Evolutionary conservation across 2,888 invertebrate species (phyloP), one percentile per base, ranked within the genome.

Genomic region (Trissoscelio sp.): DNA sequence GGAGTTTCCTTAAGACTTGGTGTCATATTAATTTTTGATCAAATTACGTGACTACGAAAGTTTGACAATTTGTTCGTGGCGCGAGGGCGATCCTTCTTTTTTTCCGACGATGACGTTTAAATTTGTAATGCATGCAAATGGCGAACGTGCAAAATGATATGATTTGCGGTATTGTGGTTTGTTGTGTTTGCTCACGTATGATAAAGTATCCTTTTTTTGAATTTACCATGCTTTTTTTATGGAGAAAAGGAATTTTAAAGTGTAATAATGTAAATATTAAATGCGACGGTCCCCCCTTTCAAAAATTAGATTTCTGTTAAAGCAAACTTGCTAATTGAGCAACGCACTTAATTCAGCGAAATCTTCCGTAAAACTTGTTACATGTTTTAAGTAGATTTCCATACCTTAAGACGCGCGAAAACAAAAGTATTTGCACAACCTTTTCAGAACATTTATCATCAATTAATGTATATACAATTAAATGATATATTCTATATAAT

Each of bases 21-120:
- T n/a, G 70, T 58, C 58, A 20, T 70, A 70, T 70, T 70, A 70
- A 70, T 48, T 70, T 70, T 70, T 70, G 70, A 72, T 72, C n/a
- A 60, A 60, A 72, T 60, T 72, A 58, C 70, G 70, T 72, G 60
- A 48, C 70, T 53, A 20, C 42, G 18, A 5, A 67, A 67, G 48
- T 72, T 60, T 39, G 53, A 55, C 55, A 31, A 55, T 55, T 69
- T 69, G 18, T 69, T 20, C 6, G 0, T 39, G 24, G 7, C 18
- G 44, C 18, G 20, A 1, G 48, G 1, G 44, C 4, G 48, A 48
- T 48, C n/a, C 20, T 24, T 48, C 22, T 18, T 46, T 42, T 16
- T 31, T 22, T 31, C 34, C 44, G 46, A 9, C 46, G 37, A 22
- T 22, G 24, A 55, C 31, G 42, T 9, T 55, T 44, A 55, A 69